Evolutionary conservation across 2,113 vertebrate species (phyloP), one percentile per base, ranked within the genome.

Genomic region (Cheirogaleus medius): DNA sequence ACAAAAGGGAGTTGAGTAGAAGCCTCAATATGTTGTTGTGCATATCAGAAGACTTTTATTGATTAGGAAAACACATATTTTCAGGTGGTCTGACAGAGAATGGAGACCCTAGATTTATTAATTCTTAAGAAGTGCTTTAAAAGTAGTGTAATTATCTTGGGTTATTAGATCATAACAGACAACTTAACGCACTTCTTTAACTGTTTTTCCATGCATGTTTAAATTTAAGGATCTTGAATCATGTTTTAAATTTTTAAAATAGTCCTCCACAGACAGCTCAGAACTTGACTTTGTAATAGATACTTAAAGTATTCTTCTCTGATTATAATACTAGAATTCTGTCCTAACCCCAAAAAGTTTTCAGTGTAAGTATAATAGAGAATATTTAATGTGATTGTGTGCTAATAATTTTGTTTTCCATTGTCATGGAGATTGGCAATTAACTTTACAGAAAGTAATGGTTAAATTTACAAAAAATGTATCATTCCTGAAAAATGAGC

Each of bases 401-500:
- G 6, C 27, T 60, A 68, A 77, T 0, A n/a, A n/a, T 95, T 95
- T 91, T 74, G 17, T 58, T 64, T 9, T 23, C 11, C 71, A 83
- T 20, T 27, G 7, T 76, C 58, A 74, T 44, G 8, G 18, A 84
- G 25, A 71, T 58, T 76, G 93, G 34, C 13, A 89, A 82, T 76
- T 88, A 68, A 63, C 3, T 77, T 80, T 77, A 78, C 1, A 78
- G 88, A 92, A 95, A 78, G 13, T 71, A 83, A 92, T 56, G 66
- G 39, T 54, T 7, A 84, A 47, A 80, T 90, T 94, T 90, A 95
- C 8, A 92, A 78, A 73, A 85, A 89, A 82, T 89, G 9, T 2
- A 73, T 76, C 32, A 90, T 92, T 91, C 13, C 42, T 73, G 27
- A 86, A 89, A 93, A 82, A 74, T 78, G 49, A 97, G 21, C n/a